Conservation (phyloP, 2,797 vertebrate genomes). For the Amniataba percoides region DNA sequence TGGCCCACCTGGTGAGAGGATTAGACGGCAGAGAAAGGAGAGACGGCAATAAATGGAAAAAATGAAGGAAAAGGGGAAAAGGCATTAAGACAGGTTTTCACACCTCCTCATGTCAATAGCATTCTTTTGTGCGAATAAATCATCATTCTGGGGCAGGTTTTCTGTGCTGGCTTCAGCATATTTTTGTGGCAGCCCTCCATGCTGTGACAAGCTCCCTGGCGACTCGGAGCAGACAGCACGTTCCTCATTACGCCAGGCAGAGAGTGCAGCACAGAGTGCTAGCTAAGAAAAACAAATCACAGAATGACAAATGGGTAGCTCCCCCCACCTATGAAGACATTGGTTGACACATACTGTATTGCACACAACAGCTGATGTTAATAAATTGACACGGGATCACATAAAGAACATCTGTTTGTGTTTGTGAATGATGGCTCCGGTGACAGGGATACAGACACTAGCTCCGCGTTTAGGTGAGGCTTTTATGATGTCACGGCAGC, state of each 20-base stretch:
- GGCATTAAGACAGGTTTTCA: constrained; percentile 57
- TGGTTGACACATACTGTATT: constrained; percentile 75
- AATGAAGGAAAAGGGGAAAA: constrained; percentile 46
- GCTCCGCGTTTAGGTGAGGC: constrained; percentile 50
- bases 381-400: constrained; percentile 79
- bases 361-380: constrained; percentile 75
- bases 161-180: constrained; percentile 82
- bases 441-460: constrained; percentile 49
- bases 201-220: constrained; percentile 79
- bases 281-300: constrained; percentile 80
- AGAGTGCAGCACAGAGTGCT: constrained; percentile 63
- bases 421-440: constrained; percentile 65
- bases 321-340: constrained; percentile 71
- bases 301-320: constrained; percentile 81
- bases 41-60: constrained; percentile 16
- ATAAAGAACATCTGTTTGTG: constrained; percentile 77
- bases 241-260: constrained; percentile 76
- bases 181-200: constrained; percentile 79
- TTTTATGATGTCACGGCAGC: constrained; percentile 69
- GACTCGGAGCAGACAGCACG: constrained; percentile 76
- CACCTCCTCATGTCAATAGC: constrained; percentile 63
- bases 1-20: constrained; percentile 91
- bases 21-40: constrained; percentile 26
- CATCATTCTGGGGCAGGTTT: constrained; percentile 73
- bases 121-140: constrained; percentile 80